phyloP scores from a whole-genome alignment of 2,113 vertebrate species.

The Motacilla alba region DNA sequence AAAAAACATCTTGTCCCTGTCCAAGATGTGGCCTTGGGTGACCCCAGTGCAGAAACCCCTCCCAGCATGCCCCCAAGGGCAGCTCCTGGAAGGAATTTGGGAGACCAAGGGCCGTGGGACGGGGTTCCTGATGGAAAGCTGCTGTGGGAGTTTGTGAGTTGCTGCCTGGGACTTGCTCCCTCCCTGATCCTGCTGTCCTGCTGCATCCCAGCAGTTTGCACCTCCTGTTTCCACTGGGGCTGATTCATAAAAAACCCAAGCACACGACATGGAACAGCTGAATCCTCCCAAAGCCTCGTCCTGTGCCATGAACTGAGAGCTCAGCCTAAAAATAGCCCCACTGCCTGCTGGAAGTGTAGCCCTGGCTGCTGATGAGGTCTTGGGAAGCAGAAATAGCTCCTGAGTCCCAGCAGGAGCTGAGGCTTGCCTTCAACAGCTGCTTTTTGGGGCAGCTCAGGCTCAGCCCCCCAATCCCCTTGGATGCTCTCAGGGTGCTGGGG shows the following conservation, averaged over 20 bases:
- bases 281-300: neutral
- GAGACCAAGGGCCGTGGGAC: fast-evolving
- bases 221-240: neutral
- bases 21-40: fast-evolving
- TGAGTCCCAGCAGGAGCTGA: neutral
- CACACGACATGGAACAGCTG: neutral
- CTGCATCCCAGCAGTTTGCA: neutral
- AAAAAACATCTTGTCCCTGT: fast-evolving
- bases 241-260: neutral
- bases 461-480: neutral
- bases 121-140: neutral
- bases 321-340: neutral
- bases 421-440: neutral
- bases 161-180: neutral
- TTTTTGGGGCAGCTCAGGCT: neutral
- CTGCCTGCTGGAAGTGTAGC: neutral
- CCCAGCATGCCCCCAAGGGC: neutral
- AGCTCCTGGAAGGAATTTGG: neutral
- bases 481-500: fast-evolving
- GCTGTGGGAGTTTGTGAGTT: neutral
- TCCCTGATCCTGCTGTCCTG: fast-evolving
- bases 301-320: neutral
- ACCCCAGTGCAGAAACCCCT: neutral
- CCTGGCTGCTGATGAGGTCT: neutral
- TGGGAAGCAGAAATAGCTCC: neutral